Conservation (phyloP, 1,140 invertebrate genomes). For the Drosophila setifemur region DNA sequence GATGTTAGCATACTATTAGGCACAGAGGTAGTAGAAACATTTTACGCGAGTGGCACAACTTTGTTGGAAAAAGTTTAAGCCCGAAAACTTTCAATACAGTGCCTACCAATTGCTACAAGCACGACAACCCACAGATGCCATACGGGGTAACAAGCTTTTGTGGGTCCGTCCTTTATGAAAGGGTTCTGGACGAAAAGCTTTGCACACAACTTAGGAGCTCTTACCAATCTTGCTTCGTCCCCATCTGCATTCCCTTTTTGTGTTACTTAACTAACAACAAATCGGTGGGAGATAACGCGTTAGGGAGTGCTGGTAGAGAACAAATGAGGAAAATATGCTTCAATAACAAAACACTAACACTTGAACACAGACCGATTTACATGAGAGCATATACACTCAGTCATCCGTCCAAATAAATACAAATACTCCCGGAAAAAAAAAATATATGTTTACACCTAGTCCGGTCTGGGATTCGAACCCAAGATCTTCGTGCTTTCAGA, state of each 20-base stretch:
- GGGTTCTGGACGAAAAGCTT: conserved; percentile 28
- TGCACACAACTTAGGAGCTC: conserved; percentile 11
- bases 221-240: no score
- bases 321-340: conserved; percentile 73
- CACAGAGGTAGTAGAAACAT: conserved; percentile 56
- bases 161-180: conserved; percentile 31
- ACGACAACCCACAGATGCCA: conserved; percentile 9
- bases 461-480: no score
- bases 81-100: conserved; percentile 73
- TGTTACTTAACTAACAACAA: conserved; percentile 36
- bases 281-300: not conserved
- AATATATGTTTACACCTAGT: no score
- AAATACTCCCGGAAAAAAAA: conserved; percentile 13
- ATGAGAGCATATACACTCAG: conserved; percentile 53
- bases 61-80: conserved; percentile 65
- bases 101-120: conserved; percentile 52
- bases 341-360: conserved; percentile 80
- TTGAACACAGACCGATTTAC: conserved; percentile 71
- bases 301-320: conserved; percentile 35
- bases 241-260: conserved; percentile 7
- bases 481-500: no score
- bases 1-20: conserved; percentile 51
- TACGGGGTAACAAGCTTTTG: conserved; percentile 55
- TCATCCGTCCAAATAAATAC: conserved; percentile 8
- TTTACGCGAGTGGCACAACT: conserved; percentile 51